Evolutionary conservation across 2,888 invertebrate genomes (phyloP).

Genomic region (Brachyptera putata): DNA sequence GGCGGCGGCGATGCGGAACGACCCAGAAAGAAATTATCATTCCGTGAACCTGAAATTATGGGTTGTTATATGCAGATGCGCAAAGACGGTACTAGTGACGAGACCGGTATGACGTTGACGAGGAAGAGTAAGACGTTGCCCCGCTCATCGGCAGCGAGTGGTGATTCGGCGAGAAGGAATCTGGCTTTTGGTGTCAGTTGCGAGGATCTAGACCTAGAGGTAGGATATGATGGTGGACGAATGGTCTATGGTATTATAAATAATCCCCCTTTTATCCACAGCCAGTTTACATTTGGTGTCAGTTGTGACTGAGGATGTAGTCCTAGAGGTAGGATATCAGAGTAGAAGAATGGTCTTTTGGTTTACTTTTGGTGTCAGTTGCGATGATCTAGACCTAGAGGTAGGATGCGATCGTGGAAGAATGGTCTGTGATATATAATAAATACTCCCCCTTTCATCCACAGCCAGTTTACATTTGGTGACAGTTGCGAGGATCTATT

Average conservation of each 20-base stretch:
- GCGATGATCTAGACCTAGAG: too few species aligned
- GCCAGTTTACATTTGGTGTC: conserved; percentile 38
- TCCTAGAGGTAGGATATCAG: conserved; percentile 44
- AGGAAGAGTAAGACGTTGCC: conserved; percentile 32
- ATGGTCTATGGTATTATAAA: too few species aligned
- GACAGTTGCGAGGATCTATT: conserved; percentile 57
- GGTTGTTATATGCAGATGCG: conserved; percentile 44
- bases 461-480: conserved; percentile 33
- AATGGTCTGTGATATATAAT: too few species aligned
- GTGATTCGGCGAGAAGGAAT: background rate
- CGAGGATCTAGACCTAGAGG: conserved; percentile 55
- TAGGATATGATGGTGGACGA: conserved; percentile 32
- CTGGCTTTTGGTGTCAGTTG: conserved; percentile 45
- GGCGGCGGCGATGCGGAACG: conserved; percentile 49
- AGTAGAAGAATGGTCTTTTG: too few species aligned
- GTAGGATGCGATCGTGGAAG: conserved; percentile 3
- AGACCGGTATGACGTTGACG: conserved; percentile 35
- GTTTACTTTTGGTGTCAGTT: too few species aligned
- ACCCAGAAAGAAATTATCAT: conserved; percentile 81
- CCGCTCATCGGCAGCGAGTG: conserved; percentile 9
- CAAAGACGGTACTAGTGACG: conserved; percentile 36
- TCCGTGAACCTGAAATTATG: conserved; percentile 77
- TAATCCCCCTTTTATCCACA: too few species aligned
- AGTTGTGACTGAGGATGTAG: conserved; percentile 56
- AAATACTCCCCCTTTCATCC: conserved; percentile 18